These are phyloP conservation scores for Steatocranus sp. DNA, from an alignment of 2,797 vertebrate species.

Conservation along the genomic window DNA sequence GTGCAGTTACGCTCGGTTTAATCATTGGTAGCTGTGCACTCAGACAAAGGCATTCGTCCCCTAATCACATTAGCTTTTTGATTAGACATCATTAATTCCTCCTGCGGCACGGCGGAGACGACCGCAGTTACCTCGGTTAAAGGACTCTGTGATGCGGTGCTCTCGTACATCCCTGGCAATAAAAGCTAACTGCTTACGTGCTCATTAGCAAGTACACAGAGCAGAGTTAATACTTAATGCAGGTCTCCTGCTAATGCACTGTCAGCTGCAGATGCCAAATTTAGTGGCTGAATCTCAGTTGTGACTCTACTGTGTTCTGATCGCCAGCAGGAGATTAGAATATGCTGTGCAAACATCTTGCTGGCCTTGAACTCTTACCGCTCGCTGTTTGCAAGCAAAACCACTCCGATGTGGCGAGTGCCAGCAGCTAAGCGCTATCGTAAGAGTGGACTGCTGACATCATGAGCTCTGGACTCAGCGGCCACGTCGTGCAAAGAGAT, in stretches of 20 bases:
- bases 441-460: background rate
- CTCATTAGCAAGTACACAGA: conserved; percentile 24
- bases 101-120: background rate
- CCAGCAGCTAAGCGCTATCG: background rate
- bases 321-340: background rate
- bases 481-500: conserved; percentile 22
- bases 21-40: conserved; percentile 41
- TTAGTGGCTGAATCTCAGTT: background rate
- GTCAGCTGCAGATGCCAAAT: background rate
- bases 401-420: background rate
- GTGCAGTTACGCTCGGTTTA: conserved; percentile 15
- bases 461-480: conserved; percentile 11
- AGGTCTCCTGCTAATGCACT: background rate
- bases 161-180: conserved; percentile 46
- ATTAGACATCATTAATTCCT: conserved; percentile 30
- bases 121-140: conserved; percentile 64
- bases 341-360: background rate
- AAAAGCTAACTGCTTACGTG: conserved; percentile 40
- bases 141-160: conserved; percentile 16
- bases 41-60: background rate
- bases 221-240: conserved; percentile 52
- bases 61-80: conserved; percentile 54
- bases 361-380: background rate
- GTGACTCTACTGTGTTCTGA: background rate
- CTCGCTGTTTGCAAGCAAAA: background rate